Evolutionary conservation across 2,797 vertebrate genomes (phyloP).

Genomic region (Centroberyx gerrardi): DNA sequence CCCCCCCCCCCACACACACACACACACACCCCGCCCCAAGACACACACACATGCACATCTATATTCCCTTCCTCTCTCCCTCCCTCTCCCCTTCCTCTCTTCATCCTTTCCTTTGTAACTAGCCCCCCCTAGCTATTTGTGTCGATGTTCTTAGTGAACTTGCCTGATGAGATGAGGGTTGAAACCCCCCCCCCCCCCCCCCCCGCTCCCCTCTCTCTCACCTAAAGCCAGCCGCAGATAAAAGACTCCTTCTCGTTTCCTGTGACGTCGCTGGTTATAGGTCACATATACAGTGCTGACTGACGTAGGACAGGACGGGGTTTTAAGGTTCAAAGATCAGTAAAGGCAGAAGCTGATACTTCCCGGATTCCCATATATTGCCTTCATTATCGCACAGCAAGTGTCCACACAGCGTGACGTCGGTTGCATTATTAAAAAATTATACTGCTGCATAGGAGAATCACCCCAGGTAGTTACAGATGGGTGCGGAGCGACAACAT

Average conservation of each 20-base stretch:
- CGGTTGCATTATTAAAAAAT: background rate
- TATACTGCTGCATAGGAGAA: background rate
- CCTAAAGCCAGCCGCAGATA: slow-evolving; percentile 11
- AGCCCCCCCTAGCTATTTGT: slow-evolving; percentile 54
- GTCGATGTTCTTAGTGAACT: slow-evolving; percentile 45
- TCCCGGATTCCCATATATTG: slow-evolving; percentile 8
- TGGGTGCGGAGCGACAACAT: too few relatives aligned
- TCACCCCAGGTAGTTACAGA: background rate
- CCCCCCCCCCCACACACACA: slow-evolving; percentile 3
- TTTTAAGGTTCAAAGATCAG: slow-evolving; percentile 21
- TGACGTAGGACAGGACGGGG: background rate
- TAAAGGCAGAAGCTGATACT: background rate
- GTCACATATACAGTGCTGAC: background rate
- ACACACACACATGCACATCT: slow-evolving; percentile 10
- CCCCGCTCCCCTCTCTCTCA: too few relatives aligned
- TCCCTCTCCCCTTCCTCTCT: slow-evolving; percentile 12
- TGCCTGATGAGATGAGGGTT: slow-evolving; percentile 40
- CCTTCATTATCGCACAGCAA: slow-evolving; percentile 37
- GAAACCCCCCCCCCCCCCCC: slow-evolving; percentile 27
- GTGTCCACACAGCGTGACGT: background rate
- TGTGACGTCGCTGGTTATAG: slow-evolving; percentile 1
- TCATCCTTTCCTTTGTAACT: slow-evolving; percentile 40
- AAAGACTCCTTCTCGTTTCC: slow-evolving; percentile 28
- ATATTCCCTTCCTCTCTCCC: background rate
- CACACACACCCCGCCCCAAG: background rate